Evolutionary conservation across 2,797 vertebrate genomes (phyloP).

Genomic region (Anguilla marmorata): DNA sequence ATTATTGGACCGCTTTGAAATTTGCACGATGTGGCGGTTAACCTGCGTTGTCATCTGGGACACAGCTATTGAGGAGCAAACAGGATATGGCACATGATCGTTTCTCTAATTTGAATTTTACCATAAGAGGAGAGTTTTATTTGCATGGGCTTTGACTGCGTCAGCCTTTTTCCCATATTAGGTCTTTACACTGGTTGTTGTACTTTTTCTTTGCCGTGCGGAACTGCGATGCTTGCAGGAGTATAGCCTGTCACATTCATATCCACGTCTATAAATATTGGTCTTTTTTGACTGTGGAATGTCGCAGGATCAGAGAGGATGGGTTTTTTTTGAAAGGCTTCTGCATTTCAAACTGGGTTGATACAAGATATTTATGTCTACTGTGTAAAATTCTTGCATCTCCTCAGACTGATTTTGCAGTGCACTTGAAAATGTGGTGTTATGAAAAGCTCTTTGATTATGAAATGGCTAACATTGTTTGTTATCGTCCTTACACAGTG

Average conservation of each 20-base stretch:
- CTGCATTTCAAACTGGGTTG: neutral
- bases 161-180: neutral
- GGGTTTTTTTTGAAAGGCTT: neutral
- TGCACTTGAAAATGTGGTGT: neutral
- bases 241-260: no score
- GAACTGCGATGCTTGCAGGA: no score
- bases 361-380: neutral
- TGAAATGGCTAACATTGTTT: neutral
- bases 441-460: neutral
- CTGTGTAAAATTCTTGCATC: neutral
- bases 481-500: neutral
- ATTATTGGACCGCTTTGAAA: neutral
- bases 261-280: neutral
- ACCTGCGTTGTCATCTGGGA: no score
- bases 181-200: neutral
- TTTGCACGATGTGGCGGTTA: neutral
- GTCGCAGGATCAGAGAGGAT: neutral
- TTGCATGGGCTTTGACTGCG: neutral
- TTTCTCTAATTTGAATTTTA: neutral
- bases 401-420: neutral
- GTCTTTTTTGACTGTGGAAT: neutral
- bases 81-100: no score
- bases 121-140: neutral
- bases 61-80: neutral
- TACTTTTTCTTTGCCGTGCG: no score